Conservation (phyloP, 92 coral and sea anemone species). For the Palythoa grandis region DNA sequence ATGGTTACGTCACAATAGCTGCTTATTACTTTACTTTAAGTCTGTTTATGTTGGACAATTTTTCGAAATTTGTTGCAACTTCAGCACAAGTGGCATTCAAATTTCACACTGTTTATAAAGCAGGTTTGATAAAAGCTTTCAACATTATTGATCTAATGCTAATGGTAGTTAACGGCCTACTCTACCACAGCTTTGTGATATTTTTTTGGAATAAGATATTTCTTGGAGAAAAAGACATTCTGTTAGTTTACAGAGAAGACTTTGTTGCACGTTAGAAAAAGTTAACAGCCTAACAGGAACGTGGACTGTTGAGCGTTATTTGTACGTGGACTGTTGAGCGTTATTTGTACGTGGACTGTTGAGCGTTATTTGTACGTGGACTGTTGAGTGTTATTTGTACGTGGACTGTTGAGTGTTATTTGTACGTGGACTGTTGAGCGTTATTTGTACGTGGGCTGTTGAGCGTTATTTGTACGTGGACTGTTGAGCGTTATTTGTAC, state of each 20-base stretch:
- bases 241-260: slow-evolving; percentile 48
- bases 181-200: slow-evolving; percentile 60
- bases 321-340: too few species aligned
- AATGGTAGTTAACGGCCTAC: slow-evolving; percentile 60
- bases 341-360: too few species aligned
- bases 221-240: slow-evolving; percentile 60
- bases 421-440: too few species aligned
- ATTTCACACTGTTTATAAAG: slow-evolving; percentile 58
- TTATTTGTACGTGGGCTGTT: too few species aligned
- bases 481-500: too few species aligned
- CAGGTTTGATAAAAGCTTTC: slow-evolving; percentile 8
- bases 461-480: too few species aligned
- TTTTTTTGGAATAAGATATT: slow-evolving; percentile 82
- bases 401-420: too few species aligned
- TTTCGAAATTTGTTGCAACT: slow-evolving; percentile 58
- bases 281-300: not conserved
- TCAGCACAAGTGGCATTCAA: slow-evolving; percentile 68
- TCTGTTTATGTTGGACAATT: slow-evolving; percentile 65
- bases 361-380: too few species aligned
- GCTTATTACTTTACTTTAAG: slow-evolving; percentile 56
- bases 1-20: slow-evolving; percentile 27
- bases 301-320: too few species aligned
- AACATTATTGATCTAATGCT: slow-evolving; percentile 59
- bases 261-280: not conserved
- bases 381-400: too few species aligned